Evolutionary conservation across 1,140 invertebrate genomes (phyloP), one percentile per base, ranked within the genome.

Genomic region (Heliconius eleuchia): DNA sequence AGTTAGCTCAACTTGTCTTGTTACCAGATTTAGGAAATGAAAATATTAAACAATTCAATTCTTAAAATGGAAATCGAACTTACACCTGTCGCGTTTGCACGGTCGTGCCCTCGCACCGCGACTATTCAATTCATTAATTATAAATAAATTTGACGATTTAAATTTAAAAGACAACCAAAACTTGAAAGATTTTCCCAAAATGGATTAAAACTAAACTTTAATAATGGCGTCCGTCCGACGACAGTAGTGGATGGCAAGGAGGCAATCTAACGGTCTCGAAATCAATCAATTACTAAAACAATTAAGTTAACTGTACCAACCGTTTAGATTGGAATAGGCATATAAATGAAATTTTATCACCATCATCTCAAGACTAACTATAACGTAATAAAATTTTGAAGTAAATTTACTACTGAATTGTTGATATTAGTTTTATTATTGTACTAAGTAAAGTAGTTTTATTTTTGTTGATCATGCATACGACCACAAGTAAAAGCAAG

Each of bases 281-380:
- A 66, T 66, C 30, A 66, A 27, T 66, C 60, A 30, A 66, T 30
- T 66, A 66, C 23, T 66, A 66, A 66, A 66, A 66, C 30, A 66
- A 30, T 66, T 66, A 30, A 30, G 11, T 30, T 66, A 66, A 30
- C 60, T 66, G 60, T 66, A 66, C 60, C n/a, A 16, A 46, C 42
- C 16, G 60, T 27, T 30, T 30, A 66, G n/a, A 66, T 66, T 66
- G 27, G 27, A 27, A 16, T 30, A 66, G 27, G 60, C 60, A 66
- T 6, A 30, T 16, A 66, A 27, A 27, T 30, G 27, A 66, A 66
- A 30, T 6, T 5, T 66, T 66, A 57, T 23, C 55, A 23, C 8
- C 8, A 57, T 23, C n/a, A 9, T n/a, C 55, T 57, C 3, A 23
- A 19, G 7, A 52, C 19, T 52, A 7, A 52, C 6, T 52, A 52